A percentile compares a stretch with the other conserved stretches of the same genome.
These are phyloP conservation scores for Galerucella pusilla DNA, from an alignment of 2,888 invertebrate genomes.

Conservation along the genomic window DNA sequence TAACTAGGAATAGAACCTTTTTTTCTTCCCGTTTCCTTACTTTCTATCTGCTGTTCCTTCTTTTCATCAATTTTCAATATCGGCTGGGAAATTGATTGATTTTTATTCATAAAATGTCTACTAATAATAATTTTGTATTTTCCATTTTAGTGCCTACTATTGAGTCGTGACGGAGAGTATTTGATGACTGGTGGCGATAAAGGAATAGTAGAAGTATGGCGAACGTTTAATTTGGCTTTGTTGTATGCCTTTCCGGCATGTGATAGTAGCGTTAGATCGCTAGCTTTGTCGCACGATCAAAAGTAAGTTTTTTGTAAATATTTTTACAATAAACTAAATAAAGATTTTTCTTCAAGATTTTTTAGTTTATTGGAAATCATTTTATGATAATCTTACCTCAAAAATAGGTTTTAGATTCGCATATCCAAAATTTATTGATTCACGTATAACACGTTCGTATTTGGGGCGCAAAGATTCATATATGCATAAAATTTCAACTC, in stretches of 20 bases:
- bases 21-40: no score
- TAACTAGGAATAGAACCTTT: no score
- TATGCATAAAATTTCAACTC: no score
- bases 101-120: background rate
- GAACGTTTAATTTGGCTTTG: constrained; percentile 95
- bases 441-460: no score
- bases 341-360: background rate
- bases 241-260: constrained; percentile 98
- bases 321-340: background rate
- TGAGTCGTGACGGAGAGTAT: constrained; percentile 99
- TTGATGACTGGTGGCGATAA: constrained; percentile 97
- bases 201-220: constrained; percentile 98
- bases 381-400: no score
- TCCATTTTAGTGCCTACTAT: constrained; percentile 81
- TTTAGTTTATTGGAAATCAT: no score
- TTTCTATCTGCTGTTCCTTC: no score
- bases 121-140: background rate
- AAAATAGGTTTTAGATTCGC: no score
- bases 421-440: no score
- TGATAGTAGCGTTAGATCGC: constrained; percentile 92
- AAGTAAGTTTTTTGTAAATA: constrained; percentile 75
- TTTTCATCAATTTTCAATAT: no score
- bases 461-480: no score
- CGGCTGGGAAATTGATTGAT: background rate
- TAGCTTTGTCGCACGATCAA: constrained; percentile 98